These are phyloP conservation scores for Tuta absoluta DNA, from an alignment of 2,888 invertebrate species.

Conservation along the genomic window DNA sequence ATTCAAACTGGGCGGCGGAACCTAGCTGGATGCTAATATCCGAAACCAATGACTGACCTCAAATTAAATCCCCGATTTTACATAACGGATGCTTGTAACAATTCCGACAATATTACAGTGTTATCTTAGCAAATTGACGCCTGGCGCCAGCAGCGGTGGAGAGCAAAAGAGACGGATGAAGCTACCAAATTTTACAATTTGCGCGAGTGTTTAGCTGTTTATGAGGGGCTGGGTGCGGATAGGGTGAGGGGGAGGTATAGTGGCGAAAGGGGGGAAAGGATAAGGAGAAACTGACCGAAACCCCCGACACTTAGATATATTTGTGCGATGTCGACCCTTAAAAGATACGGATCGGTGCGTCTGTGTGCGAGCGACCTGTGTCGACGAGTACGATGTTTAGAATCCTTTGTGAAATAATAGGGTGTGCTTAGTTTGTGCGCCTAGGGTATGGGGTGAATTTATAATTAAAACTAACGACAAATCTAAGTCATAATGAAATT, in stretches of 20 bases:
- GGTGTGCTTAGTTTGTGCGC: constrained; percentile 51
- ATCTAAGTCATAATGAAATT: constrained; percentile 24
- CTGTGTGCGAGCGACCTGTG: constrained; percentile 53
- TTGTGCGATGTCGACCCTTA: constrained; percentile 63
- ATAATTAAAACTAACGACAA: constrained; percentile 32
- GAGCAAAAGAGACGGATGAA: constrained; percentile 53
- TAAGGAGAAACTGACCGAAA: constrained; percentile 70
- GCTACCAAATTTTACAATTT: constrained; percentile 72
- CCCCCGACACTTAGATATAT: constrained; percentile 76
- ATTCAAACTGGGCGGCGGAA: constrained; percentile 27
- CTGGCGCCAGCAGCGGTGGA: constrained; percentile 27
- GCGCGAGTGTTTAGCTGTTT: constrained; percentile 75
- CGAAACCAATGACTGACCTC: constrained; percentile 53
- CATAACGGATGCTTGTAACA: constrained; percentile 48
- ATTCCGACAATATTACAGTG: constrained; percentile 49
- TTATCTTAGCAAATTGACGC: constrained; percentile 77
- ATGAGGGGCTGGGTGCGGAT: constrained; percentile 51
- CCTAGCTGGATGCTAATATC: constrained; percentile 40
- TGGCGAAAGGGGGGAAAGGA: constrained; percentile 68
- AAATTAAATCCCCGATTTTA: constrained; percentile 65
- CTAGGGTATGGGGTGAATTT: constrained; percentile 42
- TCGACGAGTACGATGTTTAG: constrained; percentile 50
- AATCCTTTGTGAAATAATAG: constrained; percentile 65
- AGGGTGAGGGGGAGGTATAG: constrained; percentile 53
- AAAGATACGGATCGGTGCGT: constrained; percentile 63